Base-by-base conservation (phyloP, 2,113 vertebrate species). In the Myxocyprinus asiaticus region DNA sequence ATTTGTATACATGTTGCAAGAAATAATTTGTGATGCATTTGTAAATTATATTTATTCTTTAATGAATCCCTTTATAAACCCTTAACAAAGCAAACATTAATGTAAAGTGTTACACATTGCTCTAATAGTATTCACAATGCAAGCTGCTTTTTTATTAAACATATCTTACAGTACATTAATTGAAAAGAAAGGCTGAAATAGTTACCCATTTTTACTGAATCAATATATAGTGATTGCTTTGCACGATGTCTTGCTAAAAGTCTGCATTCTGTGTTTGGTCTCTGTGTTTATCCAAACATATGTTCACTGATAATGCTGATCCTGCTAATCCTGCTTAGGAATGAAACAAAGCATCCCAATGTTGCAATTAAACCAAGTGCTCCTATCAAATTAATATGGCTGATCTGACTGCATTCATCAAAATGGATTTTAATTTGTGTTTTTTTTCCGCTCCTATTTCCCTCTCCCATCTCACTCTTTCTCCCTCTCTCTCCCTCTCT, bases 311-410 rank as follows among this genome's bases (percentile, higher is more conserved):
- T 89, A 91, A 90, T 92, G 91, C 89, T 92, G 92, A 33, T 33
- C 22, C 1, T n/a, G n/a, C n/a, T n/a, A n/a, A 88, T 91, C 92
- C 91, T 91, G 87, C 90, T 89, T 90, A 93, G 92, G 93, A 93
- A 92, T 90, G 91, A 95, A 95, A 94, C 93, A 92, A 92, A 92
- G 91, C 91, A 91, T 92, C 91, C 92, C 92, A 94, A 94, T 90
- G 90, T 88, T 91, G 88, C 94, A 93, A 93, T 94, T 93, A 93
- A 89, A 90, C 88, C 83, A 86, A 84, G 88, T 89, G 88, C 88
- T 84, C 87, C 88, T 92, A 91, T 90, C 88, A 85, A 87, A 92
- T 92, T 93, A 94, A 93, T 88, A 90, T 90, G 86, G 85, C 86
- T 87, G 80, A 89, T 93, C 90, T 85, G 89, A 91, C 93, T 91